phyloP scores from a whole-genome alignment of 2,113 vertebrate genomes.

The Myrmecophaga tridactyla region DNA sequence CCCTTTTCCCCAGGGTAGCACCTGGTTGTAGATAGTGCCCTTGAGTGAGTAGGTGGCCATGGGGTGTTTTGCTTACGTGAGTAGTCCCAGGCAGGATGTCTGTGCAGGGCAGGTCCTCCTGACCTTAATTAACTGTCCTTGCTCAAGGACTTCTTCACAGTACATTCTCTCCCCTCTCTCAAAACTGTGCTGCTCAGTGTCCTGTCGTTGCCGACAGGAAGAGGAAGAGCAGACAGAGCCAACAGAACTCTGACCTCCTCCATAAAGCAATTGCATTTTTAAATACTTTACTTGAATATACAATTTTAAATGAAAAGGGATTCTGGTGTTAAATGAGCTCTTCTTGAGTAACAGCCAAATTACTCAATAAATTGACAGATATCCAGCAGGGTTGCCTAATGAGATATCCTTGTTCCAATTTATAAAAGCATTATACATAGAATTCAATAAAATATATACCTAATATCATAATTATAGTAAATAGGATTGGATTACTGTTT shows the following conservation, averaged over 20 bases:
- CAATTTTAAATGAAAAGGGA: background rate
- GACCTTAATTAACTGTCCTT: too few species aligned
- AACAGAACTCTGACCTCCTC: background rate
- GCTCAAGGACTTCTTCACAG: too few species aligned
- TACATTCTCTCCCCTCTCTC: too few species aligned
- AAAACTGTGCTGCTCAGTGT: too few species aligned
- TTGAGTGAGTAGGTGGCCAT: too few species aligned
- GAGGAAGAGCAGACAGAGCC: background rate
- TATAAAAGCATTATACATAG: background rate
- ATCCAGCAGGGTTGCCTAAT: background rate
- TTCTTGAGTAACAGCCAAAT: background rate
- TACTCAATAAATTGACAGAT: background rate
- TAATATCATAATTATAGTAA: fast-evolving
- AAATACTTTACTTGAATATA: background rate
- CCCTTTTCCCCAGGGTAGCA: too few species aligned
- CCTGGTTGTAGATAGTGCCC: too few species aligned
- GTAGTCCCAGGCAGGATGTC: too few species aligned
- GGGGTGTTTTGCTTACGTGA: too few species aligned
- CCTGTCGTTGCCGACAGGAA: background rate
- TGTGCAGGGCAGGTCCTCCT: too few species aligned
- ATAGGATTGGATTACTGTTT: fast-evolving
- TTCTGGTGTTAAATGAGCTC: background rate
- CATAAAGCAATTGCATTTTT: background rate
- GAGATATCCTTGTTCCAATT: background rate
- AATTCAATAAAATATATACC: background rate